Conservation (phyloP, 1,140 invertebrate species). For the Marisa cornuarietis region DNA sequence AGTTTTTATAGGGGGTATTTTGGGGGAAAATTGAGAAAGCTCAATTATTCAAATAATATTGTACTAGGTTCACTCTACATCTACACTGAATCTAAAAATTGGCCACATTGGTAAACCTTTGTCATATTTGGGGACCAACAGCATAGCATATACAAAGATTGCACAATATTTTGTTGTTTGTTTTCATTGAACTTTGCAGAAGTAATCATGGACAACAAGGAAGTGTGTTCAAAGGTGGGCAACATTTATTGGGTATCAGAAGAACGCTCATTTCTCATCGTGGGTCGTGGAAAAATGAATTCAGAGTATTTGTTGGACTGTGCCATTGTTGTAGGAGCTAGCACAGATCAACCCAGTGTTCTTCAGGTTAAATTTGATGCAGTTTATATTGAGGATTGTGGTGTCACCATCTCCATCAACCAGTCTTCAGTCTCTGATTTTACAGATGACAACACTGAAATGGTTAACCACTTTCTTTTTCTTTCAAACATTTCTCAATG, state of each 20-base stretch:
- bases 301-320: neutral
- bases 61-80: no score
- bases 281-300: neutral
- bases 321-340: constrained; percentile 8
- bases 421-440: constrained; percentile 24
- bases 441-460: neutral
- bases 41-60: no score
- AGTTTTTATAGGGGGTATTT: no score
- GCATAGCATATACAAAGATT: no score
- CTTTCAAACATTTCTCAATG: no score
- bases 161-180: no score
- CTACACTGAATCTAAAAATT: no score
- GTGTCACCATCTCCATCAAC: constrained; percentile 11
- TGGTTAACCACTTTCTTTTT: neutral
- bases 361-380: constrained; percentile 22
- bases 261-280: neutral
- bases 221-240: neutral
- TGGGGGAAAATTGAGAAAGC: no score
- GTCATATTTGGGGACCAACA: no score
- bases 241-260: constrained; percentile 10
- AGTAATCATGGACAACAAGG: neutral
- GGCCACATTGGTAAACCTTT: no score
- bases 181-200: neutral
- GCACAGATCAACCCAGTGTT: neutral
- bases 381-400: constrained; percentile 28